These are phyloP conservation scores for Parnassius orleans DNA, from an alignment of 2,888 invertebrate species.

Conservation along the genomic window DNA sequence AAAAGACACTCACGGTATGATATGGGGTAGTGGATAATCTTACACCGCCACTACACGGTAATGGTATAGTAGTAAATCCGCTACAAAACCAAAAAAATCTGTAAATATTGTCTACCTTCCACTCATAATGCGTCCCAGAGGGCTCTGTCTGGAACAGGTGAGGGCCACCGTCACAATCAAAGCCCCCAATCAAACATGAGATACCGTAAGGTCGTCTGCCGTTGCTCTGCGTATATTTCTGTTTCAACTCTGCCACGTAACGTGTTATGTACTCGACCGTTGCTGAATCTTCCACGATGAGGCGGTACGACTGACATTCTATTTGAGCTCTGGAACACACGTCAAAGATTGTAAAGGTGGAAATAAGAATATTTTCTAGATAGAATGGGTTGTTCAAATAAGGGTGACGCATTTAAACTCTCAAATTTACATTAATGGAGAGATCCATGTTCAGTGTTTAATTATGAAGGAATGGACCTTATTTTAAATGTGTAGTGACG, in stretches of 20 bases:
- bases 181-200: conserved; percentile 96
- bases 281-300: conserved; percentile 97
- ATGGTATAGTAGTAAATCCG: no score
- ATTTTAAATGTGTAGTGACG: no score
- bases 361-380: no score
- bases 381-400: no score
- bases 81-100: conserved; percentile 48
- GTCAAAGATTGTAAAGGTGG: no score
- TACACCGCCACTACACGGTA: no score
- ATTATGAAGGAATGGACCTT: no score
- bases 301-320: conserved; percentile 97
- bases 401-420: no score
- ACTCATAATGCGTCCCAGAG: conserved; percentile 97
- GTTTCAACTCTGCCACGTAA: conserved; percentile 85
- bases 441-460: no score
- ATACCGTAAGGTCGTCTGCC: conserved; percentile 98
- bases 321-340: conserved; percentile 87
- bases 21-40: no score
- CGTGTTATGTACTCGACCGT: conserved; percentile 95
- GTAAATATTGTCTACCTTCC: conserved; percentile 80
- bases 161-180: conserved; percentile 93
- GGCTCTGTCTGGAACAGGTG: conserved; percentile 98
- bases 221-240: conserved; percentile 98
- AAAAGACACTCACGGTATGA: no score
- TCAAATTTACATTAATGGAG: no score